Conservation (phyloP, 2,888 invertebrate genomes). For the Folsomia manolachei region DNA sequence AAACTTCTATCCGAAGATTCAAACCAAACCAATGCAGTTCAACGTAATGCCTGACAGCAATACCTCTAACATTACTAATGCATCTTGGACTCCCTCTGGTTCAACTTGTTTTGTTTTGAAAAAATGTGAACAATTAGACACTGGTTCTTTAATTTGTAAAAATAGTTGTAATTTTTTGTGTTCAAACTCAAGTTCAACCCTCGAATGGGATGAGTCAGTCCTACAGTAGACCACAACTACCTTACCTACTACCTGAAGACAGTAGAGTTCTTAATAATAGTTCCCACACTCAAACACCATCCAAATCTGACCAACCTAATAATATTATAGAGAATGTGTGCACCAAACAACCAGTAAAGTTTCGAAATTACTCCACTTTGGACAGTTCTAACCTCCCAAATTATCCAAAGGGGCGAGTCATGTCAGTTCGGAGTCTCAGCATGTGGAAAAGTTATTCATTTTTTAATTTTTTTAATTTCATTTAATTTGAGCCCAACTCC, state of each 20-base stretch:
- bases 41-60: no score
- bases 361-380: not conserved
- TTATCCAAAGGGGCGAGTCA: slow-evolving; percentile 15
- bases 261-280: no score
- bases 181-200: not conserved
- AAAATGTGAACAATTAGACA: slow-evolving; percentile 15
- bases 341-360: not conserved
- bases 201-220: not conserved
- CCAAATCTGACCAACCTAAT: no score
- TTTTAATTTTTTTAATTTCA: slow-evolving; percentile 24
- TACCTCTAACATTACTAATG: no score
- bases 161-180: slow-evolving; percentile 14
- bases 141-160: slow-evolving; percentile 22
- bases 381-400: not conserved
- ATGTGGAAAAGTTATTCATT: slow-evolving; percentile 17
- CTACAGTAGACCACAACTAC: slow-evolving; percentile 5
- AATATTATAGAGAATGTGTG: no score
- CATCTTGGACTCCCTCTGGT: not conserved
- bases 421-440: slow-evolving; percentile 13
- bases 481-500: slow-evolving; percentile 19
- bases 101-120: not conserved
- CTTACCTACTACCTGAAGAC: no score
- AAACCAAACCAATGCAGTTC: not conserved
- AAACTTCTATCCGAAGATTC: not conserved
- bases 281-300: no score